Base-by-base conservation (phyloP, 1,140 invertebrate genomes). In the Sesamia nonagrioides region DNA sequence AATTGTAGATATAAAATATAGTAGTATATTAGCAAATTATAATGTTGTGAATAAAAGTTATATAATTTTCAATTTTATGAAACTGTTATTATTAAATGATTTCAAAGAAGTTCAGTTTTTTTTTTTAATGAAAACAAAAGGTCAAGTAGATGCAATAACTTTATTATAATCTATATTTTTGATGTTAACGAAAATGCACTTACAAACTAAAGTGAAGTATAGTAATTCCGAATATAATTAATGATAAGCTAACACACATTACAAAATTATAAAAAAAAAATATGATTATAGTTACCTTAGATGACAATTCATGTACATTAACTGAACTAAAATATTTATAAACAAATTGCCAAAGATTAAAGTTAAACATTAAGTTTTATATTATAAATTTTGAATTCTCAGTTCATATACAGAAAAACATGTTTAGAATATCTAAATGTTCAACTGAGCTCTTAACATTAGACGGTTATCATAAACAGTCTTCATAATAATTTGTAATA, bases 31-130 rank as follows among this genome's bases (percentile, higher is more conserved):
- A 63, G 58, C 21, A 48, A 54, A 73, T 37, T 73, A 58, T 73
- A 73, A 73, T 27, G 50, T 68, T 75, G 54, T 71, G 35, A 80
- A 72, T 78, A 66, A 80, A 78, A 82, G 75, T 82, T 88, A 75
- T 80, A 76, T 77, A 79, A 82, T 83, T 85, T 78, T 77, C 79
- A 85, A 86, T 82, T 86, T 88, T 86, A 86, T 85, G 80, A 86
- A 86, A 80, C 75, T 90, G 88, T 90, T 91, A 83, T 87, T 72
- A 90, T 87, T 91, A 89, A 91, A 91, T 85, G 73, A 84, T 86
- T 73, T 27, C 21, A 75, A 63, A 50, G 40, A 27, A 9, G 63
- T 37, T 42, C 42, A 50, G 56, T 75, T 75, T 69, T 77, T 52
- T 50, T 50, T 27, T 6, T 40, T 8, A 40, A 40, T 40, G 1